Evolutionary conservation across 2,888 invertebrate genomes (phyloP).

Genomic region (Dasypogon diadema): DNA sequence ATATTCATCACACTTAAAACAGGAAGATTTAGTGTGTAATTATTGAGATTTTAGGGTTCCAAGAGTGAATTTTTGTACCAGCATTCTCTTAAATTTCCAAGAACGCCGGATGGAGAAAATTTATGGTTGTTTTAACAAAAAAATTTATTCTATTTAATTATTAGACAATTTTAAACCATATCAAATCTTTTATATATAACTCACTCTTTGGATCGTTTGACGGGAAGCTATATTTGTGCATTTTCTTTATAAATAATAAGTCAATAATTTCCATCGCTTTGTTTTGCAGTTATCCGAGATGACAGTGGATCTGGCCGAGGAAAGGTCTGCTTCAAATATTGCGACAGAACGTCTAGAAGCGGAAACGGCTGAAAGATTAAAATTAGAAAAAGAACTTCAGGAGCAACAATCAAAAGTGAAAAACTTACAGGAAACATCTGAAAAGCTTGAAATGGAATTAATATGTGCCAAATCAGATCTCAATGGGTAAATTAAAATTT

Average conservation of each 20-base stretch:
- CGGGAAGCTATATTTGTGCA: no score
- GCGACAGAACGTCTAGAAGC: constrained; percentile 92
- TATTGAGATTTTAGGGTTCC: no score
- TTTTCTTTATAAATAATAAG: no score
- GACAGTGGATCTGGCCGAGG: constrained; percentile 92
- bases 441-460: constrained; percentile 87
- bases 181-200: no score
- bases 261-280: no score
- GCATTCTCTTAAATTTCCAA: no score
- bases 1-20: neutral
- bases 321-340: constrained; percentile 88
- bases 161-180: no score
- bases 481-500: constrained; percentile 62
- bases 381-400: constrained; percentile 86
- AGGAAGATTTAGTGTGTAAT: neutral
- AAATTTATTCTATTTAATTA: no score
- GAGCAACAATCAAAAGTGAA: constrained; percentile 84
- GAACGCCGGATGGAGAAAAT: no score
- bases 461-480: constrained; percentile 81
- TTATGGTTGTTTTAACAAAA: no score
- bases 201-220: no score
- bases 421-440: constrained; percentile 81
- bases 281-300: constrained; percentile 86
- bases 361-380: constrained; percentile 86
- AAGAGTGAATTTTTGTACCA: no score